Evolutionary conservation across 2,113 vertebrate genomes (phyloP), one percentile per base, ranked within the genome.

Genomic region (Archilochus colubris): DNA sequence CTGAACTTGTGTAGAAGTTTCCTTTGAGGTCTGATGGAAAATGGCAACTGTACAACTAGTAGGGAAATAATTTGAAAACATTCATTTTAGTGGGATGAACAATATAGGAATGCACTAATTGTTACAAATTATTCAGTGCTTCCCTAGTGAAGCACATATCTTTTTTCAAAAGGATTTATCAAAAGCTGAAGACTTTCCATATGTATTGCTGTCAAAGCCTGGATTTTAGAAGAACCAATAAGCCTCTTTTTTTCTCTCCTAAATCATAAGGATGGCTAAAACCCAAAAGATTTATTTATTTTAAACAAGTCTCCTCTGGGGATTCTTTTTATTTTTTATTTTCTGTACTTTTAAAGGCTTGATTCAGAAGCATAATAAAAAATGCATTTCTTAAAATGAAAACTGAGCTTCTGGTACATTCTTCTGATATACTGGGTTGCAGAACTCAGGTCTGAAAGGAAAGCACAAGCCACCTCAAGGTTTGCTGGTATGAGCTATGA

Each of bases 21-120:
- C 68, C 58, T 85, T 80, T 92, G 77, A 76, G n/a, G 59, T 33
- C 72, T 88, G 80, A 66, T 22, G 74, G 73, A 93, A 64, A 93
- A 75, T 10, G 44, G 46, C 78, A 94, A 63, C 12, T 14, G 21
- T 28, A 81, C 82, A 78, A 80, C 23, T 21, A 86, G 38, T 1
- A 48, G 28, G 50, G 33, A 46, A 61, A 24, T 62, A 3, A 57
- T 51, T 64, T 44, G 67, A 21, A 44, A 79, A 75, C 0, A 1
- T 14, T 64, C 9, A 68, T 72, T 91, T 86, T 58, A 86, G 61
- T 40, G 46, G 19, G 25, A 24, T 81, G 48, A 36, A 81, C 40
- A 70, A 53, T 12, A 61, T 4, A 75, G 36, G 14, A 55, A 70
- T 69, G 55, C 64, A 91, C 25, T 72, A 46, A 11, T 10, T 25